Conservation (phyloP, 2,797 vertebrate genomes). For the Hemibagrus guttatus region DNA sequence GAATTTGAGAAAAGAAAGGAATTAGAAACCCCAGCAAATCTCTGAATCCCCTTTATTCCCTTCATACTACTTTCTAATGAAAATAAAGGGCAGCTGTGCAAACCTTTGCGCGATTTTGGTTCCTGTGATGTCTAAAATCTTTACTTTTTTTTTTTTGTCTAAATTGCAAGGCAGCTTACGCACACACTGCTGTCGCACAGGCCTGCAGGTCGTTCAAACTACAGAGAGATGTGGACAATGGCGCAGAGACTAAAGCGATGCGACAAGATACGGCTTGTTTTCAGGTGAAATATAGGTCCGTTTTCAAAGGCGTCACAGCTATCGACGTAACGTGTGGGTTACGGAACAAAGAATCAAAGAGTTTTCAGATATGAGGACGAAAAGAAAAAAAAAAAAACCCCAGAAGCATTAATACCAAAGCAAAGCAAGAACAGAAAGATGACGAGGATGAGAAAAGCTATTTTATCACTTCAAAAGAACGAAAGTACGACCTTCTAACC, state of each 20-base stretch:
- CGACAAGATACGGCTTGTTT: slow-evolving; percentile 52
- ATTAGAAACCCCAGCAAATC: neutral
- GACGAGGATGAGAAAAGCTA: slow-evolving; percentile 27
- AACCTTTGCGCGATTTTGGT: slow-evolving; percentile 54
- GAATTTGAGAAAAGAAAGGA: neutral
- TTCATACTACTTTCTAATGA: neutral
- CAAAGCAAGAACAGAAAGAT: slow-evolving; percentile 39
- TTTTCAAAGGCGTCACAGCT: slow-evolving; percentile 49
- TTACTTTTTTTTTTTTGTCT: slow-evolving; percentile 30
- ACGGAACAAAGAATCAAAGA: slow-evolving; percentile 57
- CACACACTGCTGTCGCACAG: slow-evolving; percentile 27
- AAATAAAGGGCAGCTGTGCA: neutral
- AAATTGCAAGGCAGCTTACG: slow-evolving; percentile 17
- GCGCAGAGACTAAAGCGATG: slow-evolving; percentile 26
- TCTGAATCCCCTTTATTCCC: neutral
- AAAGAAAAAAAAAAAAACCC: neutral
- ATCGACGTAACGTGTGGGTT: slow-evolving; percentile 38
- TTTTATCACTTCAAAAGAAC: slow-evolving; percentile 51
- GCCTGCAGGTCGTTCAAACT: slow-evolving; percentile 35
- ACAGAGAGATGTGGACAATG: slow-evolving; percentile 39
- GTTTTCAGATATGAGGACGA: neutral
- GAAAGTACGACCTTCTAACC: slow-evolving; percentile 8
- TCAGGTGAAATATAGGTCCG: slow-evolving; percentile 40
- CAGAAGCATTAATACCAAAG: slow-evolving; percentile 37
- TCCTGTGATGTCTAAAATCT: slow-evolving; percentile 6